A percentile compares a stretch with the other conserved stretches of the same genome.
Evolutionary conservation across 2,797 vertebrate species (phyloP).

Genomic region (Cyprinella venusta): DNA sequence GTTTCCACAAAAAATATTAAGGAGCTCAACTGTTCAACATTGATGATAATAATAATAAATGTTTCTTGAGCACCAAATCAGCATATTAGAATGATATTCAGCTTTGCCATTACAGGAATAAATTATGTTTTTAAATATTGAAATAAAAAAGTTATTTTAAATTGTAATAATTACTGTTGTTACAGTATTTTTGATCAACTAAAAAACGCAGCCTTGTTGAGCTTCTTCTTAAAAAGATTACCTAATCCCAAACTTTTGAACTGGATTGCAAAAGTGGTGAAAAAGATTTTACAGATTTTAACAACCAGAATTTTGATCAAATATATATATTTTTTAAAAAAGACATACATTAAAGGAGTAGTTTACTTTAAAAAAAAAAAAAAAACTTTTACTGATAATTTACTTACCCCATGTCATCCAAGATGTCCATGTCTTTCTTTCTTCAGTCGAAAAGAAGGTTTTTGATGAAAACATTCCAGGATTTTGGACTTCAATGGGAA

Average conservation of each 20-base stretch:
- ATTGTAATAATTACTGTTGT: not conserved
- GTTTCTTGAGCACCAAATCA: not conserved
- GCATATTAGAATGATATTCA: not conserved
- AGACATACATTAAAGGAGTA: not conserved
- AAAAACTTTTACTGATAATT: too few species aligned
- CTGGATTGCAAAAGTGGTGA: not conserved
- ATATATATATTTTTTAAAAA: not conserved
- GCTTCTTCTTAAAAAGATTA: not conserved
- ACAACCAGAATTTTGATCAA: not conserved
- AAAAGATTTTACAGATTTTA: not conserved
- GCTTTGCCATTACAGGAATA: not conserved
- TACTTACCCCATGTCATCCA: too few species aligned
- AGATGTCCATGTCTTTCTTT: too few species aligned
- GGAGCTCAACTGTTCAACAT: not conserved
- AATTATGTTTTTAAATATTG: not conserved
- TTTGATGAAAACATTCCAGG: too few species aligned
- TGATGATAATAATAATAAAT: not conserved
- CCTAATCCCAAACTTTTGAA: not conserved
- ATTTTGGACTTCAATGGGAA: too few species aligned
- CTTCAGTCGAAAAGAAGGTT: too few species aligned
- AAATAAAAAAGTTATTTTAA: not conserved
- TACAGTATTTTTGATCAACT: not conserved
- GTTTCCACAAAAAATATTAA: not conserved
- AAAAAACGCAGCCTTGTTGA: not conserved
- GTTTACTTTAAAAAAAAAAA: too few species aligned